Base-by-base conservation (phyloP, 1,140 invertebrate species). In the Drosophila mayri region DNA sequence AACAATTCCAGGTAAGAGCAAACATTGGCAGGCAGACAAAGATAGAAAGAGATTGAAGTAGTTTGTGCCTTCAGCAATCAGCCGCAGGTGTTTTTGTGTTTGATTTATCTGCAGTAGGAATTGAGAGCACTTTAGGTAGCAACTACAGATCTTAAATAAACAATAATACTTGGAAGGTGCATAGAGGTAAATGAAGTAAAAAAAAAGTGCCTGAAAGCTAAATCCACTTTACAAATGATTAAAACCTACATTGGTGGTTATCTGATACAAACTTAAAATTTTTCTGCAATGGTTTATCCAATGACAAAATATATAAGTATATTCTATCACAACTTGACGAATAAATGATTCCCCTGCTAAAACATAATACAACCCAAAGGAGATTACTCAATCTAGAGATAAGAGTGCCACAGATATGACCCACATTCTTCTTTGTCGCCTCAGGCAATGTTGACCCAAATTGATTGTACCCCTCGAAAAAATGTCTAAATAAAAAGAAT, bases 11-110 rank as follows among this genome's bases (percentile, higher is more conserved):
- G 59, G 14, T 25, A 41, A 59, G 28, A 57, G 41, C 60, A 71
- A 58, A 84, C 76, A 84, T 54, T 64, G 44, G 60, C 67, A 72
- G 50, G 62, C 47, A 37, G 44, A 50, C 54, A 66, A 54, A 64
- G 55, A 47, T 40, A 71, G 41, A 63, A 50, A 49, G 38, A 52
- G n/a, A 57, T 30, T 32, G 40, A 60, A 60, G 40, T 22, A 38
- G 62, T 79, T 60, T 14, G 47, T 40, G 47, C 12, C 25, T 43
- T 59, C 14, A 44, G 47, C 25, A 55, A 46, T 62, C 28, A 35
- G 49, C 32, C 40, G 54, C 40, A 63, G 41, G 40, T 46, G 55
- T 55, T 54, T 54, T 55, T 50, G 63, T 73, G 60, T 37, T 49
- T 52, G 25, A n/a, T 49, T 67, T 65, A 65, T 64, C 25, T 41